Conservation (phyloP, 2,113 vertebrate genomes). For the Narcine bancroftii region DNA sequence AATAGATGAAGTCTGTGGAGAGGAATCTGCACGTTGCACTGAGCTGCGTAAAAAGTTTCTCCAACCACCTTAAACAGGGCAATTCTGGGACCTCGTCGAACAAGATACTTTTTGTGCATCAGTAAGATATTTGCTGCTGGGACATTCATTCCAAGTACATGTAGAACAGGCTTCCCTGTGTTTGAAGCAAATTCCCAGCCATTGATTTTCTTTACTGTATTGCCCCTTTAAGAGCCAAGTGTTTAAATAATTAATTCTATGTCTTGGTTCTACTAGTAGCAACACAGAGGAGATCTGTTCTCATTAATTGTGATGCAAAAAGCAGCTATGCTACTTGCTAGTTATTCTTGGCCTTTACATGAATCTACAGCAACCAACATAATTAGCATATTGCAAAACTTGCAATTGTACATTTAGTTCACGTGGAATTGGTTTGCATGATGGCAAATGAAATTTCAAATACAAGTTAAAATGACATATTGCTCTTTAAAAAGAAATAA, state of each 20-base stretch:
- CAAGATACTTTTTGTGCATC: too few species aligned
- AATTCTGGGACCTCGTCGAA: too few species aligned
- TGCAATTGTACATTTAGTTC: not conserved
- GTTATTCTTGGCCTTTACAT: not conserved
- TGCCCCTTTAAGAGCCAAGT: not conserved
- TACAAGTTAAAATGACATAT: not conserved
- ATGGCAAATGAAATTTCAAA: not conserved
- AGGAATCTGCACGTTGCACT: too few species aligned
- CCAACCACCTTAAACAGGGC: too few species aligned
- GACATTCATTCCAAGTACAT: too few species aligned
- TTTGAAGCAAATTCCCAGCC: too few species aligned
- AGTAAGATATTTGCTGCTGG: too few species aligned
- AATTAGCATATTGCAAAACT: not conserved
- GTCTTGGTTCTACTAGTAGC: not conserved
- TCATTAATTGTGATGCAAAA: not conserved
- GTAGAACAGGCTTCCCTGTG: too few species aligned
- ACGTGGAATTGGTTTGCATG: not conserved
- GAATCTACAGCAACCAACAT: not conserved
- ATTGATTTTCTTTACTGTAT: not conserved
- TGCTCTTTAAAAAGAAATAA: not conserved
- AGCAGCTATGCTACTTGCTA: not conserved
- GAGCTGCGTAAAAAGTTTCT: too few species aligned
- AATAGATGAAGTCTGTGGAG: too few species aligned
- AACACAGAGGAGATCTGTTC: not conserved
- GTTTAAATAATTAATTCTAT: not conserved